These are phyloP conservation scores for Eupristina koningsbergeri DNA, from an alignment of 1,140 invertebrate genomes.

Conservation along the genomic window DNA sequence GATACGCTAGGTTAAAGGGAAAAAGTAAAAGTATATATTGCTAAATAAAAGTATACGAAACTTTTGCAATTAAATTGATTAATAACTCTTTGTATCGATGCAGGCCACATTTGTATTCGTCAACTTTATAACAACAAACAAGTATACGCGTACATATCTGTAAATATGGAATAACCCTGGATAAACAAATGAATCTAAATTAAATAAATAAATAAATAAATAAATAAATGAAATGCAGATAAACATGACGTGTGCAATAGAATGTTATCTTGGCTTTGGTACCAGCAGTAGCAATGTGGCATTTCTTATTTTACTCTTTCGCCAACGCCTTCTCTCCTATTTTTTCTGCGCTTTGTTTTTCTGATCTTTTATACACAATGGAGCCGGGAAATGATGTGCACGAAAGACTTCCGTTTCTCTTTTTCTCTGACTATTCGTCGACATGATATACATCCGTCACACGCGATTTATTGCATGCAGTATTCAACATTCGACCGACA, in stretches of 20 bases:
- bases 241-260: constrained; percentile 20
- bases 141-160: background rate
- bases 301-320: constrained; percentile 1
- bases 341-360: background rate
- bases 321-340: background rate
- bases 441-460: background rate
- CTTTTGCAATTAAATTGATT: background rate
- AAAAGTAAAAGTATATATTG: background rate
- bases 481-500: background rate
- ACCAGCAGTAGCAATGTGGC: background rate
- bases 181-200: background rate
- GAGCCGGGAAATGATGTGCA: constrained; percentile 9
- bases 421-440: background rate
- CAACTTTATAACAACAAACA: background rate
- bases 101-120: background rate
- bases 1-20: background rate
- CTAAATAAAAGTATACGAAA: background rate
- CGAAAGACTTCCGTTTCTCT: constrained; percentile 15
- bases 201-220: background rate
- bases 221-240: background rate
- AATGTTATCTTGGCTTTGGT: constrained; percentile 16
- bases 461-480: background rate
- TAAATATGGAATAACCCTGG: too few relatives aligned
- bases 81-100: background rate
- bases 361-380: constrained; percentile 34